These are phyloP conservation scores for Volucella inflata DNA, from an alignment of 2,888 invertebrate genomes.

Conservation along the genomic window DNA sequence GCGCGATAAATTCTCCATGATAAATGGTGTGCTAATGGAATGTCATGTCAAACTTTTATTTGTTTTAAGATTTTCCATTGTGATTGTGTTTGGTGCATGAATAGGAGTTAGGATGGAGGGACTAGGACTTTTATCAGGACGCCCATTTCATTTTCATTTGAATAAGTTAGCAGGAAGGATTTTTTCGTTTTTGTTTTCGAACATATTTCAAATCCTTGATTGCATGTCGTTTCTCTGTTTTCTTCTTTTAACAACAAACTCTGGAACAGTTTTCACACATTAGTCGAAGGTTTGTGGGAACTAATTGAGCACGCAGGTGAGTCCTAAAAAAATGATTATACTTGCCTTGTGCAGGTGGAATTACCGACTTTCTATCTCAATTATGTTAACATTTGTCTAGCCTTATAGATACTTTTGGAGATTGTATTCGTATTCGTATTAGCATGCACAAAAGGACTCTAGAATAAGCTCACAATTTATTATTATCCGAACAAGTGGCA, in stretches of 20 bases:
- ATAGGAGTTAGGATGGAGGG: constrained; percentile 74
- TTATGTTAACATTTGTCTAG: constrained; percentile 67
- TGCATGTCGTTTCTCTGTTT: constrained; percentile 40
- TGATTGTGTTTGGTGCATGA: constrained; percentile 72
- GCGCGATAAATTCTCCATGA: constrained; percentile 77
- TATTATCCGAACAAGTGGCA: constrained; percentile 43
- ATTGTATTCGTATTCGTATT: constrained; percentile 26
- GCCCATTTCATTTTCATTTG: constrained; percentile 63
- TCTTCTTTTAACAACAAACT: neutral
- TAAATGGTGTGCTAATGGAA: constrained; percentile 83
- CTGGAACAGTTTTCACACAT: constrained; percentile 56
- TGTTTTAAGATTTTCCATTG: constrained; percentile 77
- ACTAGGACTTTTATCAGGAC: constrained; percentile 79
- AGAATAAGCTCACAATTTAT: constrained; percentile 60
- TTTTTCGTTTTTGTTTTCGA: constrained; percentile 2
- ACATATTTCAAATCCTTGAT: constrained; percentile 59
- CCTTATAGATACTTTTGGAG: neutral
- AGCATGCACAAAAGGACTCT: constrained; percentile 23
- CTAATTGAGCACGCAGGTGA: constrained; percentile 60
- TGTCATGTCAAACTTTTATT: constrained; percentile 82
- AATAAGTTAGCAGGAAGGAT: constrained; percentile 53
- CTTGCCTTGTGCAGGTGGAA: constrained; percentile 58
- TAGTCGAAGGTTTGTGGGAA: constrained; percentile 39
- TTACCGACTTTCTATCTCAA: constrained; percentile 52
- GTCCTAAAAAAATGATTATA: neutral